phyloP scores from a whole-genome alignment of 2,797 vertebrate species.

The Columba guinea region DNA sequence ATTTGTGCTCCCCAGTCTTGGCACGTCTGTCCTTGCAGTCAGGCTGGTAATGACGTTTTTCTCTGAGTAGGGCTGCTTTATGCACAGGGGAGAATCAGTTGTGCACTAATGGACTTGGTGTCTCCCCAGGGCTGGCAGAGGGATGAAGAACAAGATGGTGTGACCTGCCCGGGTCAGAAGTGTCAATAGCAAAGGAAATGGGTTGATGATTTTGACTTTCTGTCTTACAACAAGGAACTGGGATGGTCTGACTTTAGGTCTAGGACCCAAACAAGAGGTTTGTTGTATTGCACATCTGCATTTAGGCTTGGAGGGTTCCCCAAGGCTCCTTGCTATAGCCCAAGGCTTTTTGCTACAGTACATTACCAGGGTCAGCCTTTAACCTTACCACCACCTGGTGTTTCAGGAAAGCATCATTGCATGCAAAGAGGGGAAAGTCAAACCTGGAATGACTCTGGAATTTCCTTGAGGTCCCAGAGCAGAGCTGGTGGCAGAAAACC shows the following conservation, averaged over 20 bases:
- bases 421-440: neutral
- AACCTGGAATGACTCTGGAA: neutral
- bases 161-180: neutral
- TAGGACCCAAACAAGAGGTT: neutral
- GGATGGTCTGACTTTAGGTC: neutral
- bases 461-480: constrained; percentile 3
- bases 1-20: neutral
- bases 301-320: neutral
- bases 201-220: neutral
- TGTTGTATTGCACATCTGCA: neutral
- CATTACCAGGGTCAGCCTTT: neutral
- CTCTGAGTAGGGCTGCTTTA: neutral
- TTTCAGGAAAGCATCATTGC: neutral
- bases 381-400: neutral
- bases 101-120: neutral
- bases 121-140: neutral
- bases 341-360: neutral
- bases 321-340: neutral
- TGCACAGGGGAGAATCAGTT: neutral
- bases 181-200: neutral
- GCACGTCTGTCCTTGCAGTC: neutral
- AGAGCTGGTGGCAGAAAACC: constrained; percentile 25
- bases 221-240: neutral
- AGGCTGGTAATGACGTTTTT: neutral
- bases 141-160: neutral